Base-by-base conservation (phyloP, 1,140 invertebrate species). In the Phthorimaea operculella region DNA sequence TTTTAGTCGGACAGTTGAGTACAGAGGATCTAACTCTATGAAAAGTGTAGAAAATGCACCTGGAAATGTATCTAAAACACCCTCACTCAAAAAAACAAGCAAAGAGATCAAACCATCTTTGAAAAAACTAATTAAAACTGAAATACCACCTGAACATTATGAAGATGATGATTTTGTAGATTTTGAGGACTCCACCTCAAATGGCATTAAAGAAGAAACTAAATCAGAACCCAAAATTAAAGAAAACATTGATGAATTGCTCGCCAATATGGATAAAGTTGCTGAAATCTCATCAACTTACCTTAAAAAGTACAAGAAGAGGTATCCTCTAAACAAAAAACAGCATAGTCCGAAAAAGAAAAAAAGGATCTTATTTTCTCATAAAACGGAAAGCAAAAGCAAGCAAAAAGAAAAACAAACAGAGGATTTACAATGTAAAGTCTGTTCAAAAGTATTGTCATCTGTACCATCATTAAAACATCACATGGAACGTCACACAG, bases 401-500 rank as follows among this genome's bases (percentile, higher is more conserved):
- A 33, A 18, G 6, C 36, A 16, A 47, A 54, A 47, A 54, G 33
- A 17, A 15, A 45, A 11, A 12, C 14, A 57, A 36, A 52, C 14
- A 2, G 21, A 18, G 10, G 65, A 59, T 44, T 58, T 69, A 11
- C 51, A 53, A 10, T 84, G 80, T 62, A 63, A 68, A 14, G 52
- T 76, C 15, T 84, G 80, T 57, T 51, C 70, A 7, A 78, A 74
- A 64, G 57, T 68, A 1, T 60, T 82, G 49, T 69, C 74, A 3
- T 80, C 78, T 49, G 64, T 56, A n/a, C 9, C 57, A 18, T 77
- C 76, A 39, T 83, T 76, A 34, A 57, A 66, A n/a, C 61, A 70
- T 52, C 80, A 83, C 39, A 79, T 83, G 79, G 74, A 80, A 62
- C 60, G 73, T 10, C 80, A 83, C 36, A 76, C 60, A 50, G 72